phyloP scores from a whole-genome alignment of 2,888 invertebrate genomes.

The Andrena bucephala region DNA sequence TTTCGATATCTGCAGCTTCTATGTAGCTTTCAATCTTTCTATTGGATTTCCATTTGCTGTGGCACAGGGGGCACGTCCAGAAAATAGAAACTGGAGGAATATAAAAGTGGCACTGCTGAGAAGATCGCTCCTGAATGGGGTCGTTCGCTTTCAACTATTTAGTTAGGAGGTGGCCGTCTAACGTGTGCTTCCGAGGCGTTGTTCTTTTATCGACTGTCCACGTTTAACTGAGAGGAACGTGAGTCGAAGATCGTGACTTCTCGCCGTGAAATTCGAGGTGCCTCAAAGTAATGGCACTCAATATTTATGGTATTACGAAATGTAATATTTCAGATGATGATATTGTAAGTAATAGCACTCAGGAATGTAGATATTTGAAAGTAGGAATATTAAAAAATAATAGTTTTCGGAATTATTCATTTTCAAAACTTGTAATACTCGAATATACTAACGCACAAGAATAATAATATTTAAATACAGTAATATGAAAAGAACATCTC shows the following conservation, averaged over 20 bases:
- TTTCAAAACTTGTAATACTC: not conserved
- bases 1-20: not conserved
- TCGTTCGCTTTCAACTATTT: not conserved
- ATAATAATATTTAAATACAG: not conserved
- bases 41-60: not conserved
- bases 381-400: not conserved
- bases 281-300: not conserved
- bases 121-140: not conserved
- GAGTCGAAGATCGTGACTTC: not conserved
- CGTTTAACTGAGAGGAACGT: not conserved
- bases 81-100: not conserved
- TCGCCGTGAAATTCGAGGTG: not conserved
- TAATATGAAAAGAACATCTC: too few species aligned
- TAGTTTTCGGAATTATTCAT: not conserved
- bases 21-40: conserved; percentile 1
- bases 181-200: not conserved
- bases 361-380: too few species aligned
- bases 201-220: not conserved
- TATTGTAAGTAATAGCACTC: too few species aligned
- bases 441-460: too few species aligned
- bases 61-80: not conserved
- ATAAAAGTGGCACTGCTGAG: not conserved
- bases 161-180: not conserved
- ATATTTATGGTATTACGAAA: not conserved
- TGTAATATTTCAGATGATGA: too few species aligned